phyloP scores from a whole-genome alignment of 2,113 vertebrate genomes.

The Xenopus laevis region DNA sequence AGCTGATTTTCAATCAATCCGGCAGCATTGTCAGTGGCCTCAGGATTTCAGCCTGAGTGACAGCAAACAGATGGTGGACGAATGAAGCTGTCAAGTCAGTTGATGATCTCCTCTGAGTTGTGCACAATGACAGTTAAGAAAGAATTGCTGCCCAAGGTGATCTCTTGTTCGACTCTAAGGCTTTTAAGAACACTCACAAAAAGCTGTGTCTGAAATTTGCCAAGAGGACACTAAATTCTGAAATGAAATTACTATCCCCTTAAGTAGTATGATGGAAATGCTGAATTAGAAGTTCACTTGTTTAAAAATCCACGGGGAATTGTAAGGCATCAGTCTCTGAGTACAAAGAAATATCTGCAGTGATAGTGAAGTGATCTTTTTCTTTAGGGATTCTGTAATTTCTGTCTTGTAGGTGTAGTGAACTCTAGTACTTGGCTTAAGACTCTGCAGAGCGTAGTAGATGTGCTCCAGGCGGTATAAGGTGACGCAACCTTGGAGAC shows the following conservation, averaged over 20 bases:
- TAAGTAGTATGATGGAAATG: slow-evolving; percentile 10
- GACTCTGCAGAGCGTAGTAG: slow-evolving; percentile 7
- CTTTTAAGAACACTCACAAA: slow-evolving; percentile 28
- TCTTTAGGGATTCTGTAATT: slow-evolving; percentile 8
- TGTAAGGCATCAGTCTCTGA: slow-evolving; percentile 8
- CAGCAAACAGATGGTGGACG: slow-evolving; percentile 76
- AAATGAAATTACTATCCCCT: not conserved
- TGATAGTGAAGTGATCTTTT: slow-evolving; percentile 10
- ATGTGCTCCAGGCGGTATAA: slow-evolving; percentile 17
- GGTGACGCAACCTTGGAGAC: slow-evolving; percentile 8
- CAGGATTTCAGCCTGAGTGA: slow-evolving; percentile 71
- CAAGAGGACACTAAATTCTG: not conserved
- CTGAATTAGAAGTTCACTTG: slow-evolving; percentile 24
- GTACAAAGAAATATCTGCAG: slow-evolving; percentile 10
- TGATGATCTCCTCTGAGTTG: slow-evolving; percentile 60
- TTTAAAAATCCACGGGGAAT: slow-evolving; percentile 10
- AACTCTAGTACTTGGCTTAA: not conserved
- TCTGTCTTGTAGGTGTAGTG: not conserved
- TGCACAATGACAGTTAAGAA: slow-evolving; percentile 59
- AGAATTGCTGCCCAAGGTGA: slow-evolving; percentile 65
- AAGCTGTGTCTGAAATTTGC: slow-evolving; percentile 34
- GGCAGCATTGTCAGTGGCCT: slow-evolving; percentile 74
- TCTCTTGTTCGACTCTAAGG: slow-evolving; percentile 64
- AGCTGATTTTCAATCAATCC: slow-evolving; percentile 65
- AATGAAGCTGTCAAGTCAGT: slow-evolving; percentile 69